phyloP scores from a whole-genome alignment of 2,797 vertebrate genomes.

The Spinus olivaceus region DNA sequence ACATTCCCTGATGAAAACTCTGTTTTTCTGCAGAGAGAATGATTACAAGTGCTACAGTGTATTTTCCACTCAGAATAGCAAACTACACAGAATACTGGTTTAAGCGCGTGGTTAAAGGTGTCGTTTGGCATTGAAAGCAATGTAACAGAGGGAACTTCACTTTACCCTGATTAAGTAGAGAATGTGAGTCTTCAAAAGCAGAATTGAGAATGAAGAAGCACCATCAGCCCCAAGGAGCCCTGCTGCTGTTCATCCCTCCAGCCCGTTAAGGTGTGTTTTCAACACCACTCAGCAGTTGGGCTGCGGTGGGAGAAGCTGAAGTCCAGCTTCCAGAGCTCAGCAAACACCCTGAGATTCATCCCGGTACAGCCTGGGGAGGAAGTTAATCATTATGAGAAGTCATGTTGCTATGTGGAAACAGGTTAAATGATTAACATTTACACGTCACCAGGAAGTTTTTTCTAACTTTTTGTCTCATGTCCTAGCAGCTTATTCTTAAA shows the following conservation, averaged over 20 bases:
- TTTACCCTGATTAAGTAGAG: not conserved
- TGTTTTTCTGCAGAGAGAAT: not conserved
- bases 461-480: not conserved
- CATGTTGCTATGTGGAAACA: not conserved
- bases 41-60: not conserved
- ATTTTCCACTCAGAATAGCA: not conserved
- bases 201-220: not conserved
- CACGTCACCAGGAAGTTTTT: not conserved
- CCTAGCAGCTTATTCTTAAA: not conserved
- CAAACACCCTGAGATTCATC: not conserved
- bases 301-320: not conserved
- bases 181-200: not conserved
- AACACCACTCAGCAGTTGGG: not conserved
- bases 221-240: not conserved
- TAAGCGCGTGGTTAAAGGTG: not conserved
- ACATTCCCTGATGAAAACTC: not conserved
- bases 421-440: not conserved
- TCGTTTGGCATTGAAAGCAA: not conserved
- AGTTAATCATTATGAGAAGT: not conserved
- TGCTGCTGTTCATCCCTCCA: rapidly evolving
- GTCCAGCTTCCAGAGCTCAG: not conserved
- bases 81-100: not conserved
- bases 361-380: not conserved
- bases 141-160: not conserved
- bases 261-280: not conserved